Evolutionary conservation across 2,113 vertebrate genomes (phyloP).

Genomic region (Boulengeromyrus knoepffleri): DNA sequence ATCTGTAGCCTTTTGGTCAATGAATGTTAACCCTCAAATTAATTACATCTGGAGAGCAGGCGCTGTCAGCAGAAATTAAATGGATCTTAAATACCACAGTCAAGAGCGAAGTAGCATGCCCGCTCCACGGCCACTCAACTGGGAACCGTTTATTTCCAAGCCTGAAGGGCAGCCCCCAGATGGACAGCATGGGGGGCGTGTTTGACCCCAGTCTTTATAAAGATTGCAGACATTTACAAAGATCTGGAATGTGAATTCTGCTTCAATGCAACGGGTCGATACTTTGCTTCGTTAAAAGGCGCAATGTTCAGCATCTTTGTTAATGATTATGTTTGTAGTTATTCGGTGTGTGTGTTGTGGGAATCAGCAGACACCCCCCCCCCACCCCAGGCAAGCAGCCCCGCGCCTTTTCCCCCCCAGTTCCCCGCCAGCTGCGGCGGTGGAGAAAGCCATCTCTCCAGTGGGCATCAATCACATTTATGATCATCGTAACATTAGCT

Average conservation of each 20-base stretch:
- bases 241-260: neutral
- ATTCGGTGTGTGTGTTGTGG: neutral
- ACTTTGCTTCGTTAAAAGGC: neutral
- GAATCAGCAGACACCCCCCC: no score
- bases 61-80: neutral
- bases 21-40: neutral
- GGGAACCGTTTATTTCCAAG: neutral
- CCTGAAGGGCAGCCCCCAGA: neutral
- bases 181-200: neutral
- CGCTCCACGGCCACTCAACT: neutral
- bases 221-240: neutral
- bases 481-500: slow-evolving; percentile 44
- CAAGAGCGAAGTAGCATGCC: neutral
- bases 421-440: neutral
- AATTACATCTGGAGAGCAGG: neutral
- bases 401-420: neutral
- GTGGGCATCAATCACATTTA: slow-evolving; percentile 45
- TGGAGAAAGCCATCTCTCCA: slow-evolving; percentile 18
- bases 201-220: neutral
- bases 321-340: neutral
- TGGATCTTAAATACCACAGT: neutral
- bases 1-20: neutral
- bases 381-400: neutral
- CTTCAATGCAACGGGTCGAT: neutral
- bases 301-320: neutral